Conservation (phyloP, 2,113 vertebrate genomes). For the Passerina amoena region DNA sequence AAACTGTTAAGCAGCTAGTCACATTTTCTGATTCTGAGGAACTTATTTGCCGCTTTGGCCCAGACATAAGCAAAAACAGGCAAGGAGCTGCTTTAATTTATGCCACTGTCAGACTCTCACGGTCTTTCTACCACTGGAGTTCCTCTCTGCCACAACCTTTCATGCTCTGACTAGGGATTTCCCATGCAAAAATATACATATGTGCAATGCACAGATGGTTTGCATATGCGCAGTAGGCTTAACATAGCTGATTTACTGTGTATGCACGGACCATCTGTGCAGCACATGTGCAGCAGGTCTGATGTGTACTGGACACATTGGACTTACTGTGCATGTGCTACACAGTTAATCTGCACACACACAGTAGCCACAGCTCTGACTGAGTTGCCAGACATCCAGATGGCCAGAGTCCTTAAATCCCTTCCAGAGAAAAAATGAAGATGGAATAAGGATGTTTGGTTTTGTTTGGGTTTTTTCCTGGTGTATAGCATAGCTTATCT, state of each 20-base stretch:
- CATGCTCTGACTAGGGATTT: conserved; percentile 46
- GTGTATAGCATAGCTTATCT: background rate
- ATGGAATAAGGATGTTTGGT: conserved; percentile 14
- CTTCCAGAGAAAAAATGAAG: conserved; percentile 46
- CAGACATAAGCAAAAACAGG: background rate
- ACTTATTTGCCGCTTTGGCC: conserved; percentile 27
- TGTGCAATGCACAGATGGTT: conserved; percentile 62
- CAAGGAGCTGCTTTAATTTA: conserved; percentile 42
- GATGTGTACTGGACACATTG: conserved; percentile 69
- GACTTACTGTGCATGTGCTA: conserved; percentile 72
- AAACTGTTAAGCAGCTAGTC: conserved; percentile 37
- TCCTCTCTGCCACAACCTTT: conserved; percentile 56
- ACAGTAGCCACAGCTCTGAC: conserved; percentile 71
- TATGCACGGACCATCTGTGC: conserved; percentile 63
- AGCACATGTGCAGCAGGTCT: conserved; percentile 71
- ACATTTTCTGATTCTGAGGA: conserved; percentile 1
- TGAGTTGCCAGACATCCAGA: conserved; percentile 71
- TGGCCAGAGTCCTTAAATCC: conserved; percentile 66
- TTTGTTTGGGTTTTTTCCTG: background rate
- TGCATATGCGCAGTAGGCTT: conserved; percentile 65
- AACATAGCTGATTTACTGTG: conserved; percentile 64
- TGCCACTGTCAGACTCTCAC: conserved; percentile 41
- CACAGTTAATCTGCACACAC: conserved; percentile 66
- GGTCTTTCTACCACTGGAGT: conserved; percentile 40
- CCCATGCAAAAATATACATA: conserved; percentile 48